Evolutionary conservation across 2,113 vertebrate species (phyloP), one percentile per base, ranked within the genome.

Genomic region (Erythrocercus mccallii): DNA sequence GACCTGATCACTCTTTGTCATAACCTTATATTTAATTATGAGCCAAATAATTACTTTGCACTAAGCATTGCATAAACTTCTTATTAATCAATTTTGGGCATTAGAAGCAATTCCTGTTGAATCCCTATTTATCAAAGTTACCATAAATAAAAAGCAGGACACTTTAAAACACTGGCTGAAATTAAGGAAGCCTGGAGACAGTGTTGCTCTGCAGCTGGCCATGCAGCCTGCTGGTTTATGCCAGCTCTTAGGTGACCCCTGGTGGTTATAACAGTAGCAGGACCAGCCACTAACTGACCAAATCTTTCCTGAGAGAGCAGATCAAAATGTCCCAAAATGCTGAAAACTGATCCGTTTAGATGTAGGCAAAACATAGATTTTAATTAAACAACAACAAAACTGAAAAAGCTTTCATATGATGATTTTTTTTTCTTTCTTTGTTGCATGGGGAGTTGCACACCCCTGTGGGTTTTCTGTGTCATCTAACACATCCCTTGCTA

Each of bases 181-280:
- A n/a, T 22, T 4, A 23, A 73, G 74, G 76, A 23, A 66, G 76
- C 64, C 57, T 11, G 69, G 40, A 65, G 60, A 31, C 53, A 22
- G 42, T 1, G 80, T 4, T 31, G 20, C 28, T 66, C 37, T 57
- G 17, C 60, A 42, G 66, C 48, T 31, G 17, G 16, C 31, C 8
- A 0, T 1, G 51, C 72, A 62, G 54, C n/a, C 38, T 12, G 64
- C 31, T 28, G 54, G 2, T 9, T 30, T 33, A 7, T 19, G 45
- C 24, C 74, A 51, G 95, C 78, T 88, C 82, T 62, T 56, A 88
- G 80, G 27, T 86, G 90, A 77, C 94, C 86, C 31, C 94, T 93
- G 45, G 42, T 91, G 92, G 86, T 38, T 48, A 1, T 2, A 51
- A 28, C 12, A 10, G 11, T 0, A 86, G 17, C 20, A 50, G 57